A percentile compares a stretch with the other conserved stretches of the same genome.
These are phyloP conservation scores for Pseudopodoces humilis DNA, from an alignment of 2,113 vertebrate genomes.

Conservation along the genomic window DNA sequence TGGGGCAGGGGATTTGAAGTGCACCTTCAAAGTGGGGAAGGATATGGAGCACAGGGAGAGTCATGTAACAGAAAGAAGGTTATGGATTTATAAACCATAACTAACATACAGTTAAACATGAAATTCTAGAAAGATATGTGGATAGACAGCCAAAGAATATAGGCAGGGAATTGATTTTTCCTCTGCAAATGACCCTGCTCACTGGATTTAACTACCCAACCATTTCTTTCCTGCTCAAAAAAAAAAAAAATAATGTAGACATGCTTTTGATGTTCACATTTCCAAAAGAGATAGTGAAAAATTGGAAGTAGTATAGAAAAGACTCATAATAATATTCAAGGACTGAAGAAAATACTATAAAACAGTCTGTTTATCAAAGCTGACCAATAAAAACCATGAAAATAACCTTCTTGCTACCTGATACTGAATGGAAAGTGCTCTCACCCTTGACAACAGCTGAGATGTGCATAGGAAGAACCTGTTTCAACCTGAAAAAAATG, in stretches of 20 bases:
- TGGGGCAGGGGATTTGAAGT: background rate
- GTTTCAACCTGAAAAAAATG: conserved; percentile 13
- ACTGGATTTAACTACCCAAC: background rate
- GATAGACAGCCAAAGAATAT: background rate
- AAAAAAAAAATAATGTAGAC: background rate
- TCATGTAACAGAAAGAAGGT: background rate
- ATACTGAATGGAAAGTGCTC: background rate
- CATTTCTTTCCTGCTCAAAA: background rate
- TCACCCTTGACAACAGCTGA: conserved; percentile 8
- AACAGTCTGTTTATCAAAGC: background rate
- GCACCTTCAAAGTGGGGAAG: background rate
- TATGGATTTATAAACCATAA: background rate
- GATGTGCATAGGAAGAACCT: background rate
- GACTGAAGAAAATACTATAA: background rate
- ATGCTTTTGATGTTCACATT: background rate
- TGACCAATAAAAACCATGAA: background rate
- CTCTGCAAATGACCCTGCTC: background rate
- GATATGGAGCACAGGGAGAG: background rate
- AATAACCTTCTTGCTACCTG: background rate
- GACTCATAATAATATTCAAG: background rate
- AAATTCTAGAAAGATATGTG: background rate
- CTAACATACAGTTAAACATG: background rate
- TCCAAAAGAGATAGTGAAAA: background rate
- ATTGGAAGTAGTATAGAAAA: background rate
- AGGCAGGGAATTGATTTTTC: background rate